These are phyloP conservation scores for Terrapene triunguis DNA, from an alignment of 2,113 vertebrate species.

Conservation along the genomic window DNA sequence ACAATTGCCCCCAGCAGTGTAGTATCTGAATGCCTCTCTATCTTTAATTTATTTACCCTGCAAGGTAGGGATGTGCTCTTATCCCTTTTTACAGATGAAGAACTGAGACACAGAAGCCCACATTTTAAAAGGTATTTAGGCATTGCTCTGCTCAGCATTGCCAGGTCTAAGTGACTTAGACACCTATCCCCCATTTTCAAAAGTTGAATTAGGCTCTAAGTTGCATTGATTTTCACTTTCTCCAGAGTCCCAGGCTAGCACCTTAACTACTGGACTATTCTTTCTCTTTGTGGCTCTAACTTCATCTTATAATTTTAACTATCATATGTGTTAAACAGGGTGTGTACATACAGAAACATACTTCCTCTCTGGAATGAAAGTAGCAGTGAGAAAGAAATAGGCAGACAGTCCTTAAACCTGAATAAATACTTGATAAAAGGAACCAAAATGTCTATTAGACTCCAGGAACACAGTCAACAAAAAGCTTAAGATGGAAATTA, in stretches of 20 bases:
- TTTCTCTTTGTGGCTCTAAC: background rate
- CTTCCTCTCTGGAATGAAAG: constrained; percentile 63
- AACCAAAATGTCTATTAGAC: constrained; percentile 53
- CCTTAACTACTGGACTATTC: background rate
- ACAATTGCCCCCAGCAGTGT: background rate
- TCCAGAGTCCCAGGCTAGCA: background rate
- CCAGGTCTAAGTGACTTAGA: background rate
- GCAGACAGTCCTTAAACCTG: constrained; percentile 58
- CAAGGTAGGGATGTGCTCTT: background rate
- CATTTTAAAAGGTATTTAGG: background rate
- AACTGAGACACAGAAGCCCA: background rate
- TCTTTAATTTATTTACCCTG: background rate
- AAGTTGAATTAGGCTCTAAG: background rate
- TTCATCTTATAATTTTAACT: constrained; percentile 22
- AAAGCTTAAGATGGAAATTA: constrained; percentile 44
- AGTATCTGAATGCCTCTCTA: background rate
- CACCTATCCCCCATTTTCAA: background rate
- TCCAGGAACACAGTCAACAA: constrained; percentile 38
- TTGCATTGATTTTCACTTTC: background rate
- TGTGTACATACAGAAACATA: constrained; percentile 59
- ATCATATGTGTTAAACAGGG: background rate
- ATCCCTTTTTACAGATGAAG: background rate
- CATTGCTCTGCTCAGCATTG: background rate
- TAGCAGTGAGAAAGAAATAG: constrained; percentile 37
- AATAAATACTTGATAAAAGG: constrained; percentile 35